Conservation (phyloP, 1,140 invertebrate species). For the Drosophila gunungcola region DNA sequence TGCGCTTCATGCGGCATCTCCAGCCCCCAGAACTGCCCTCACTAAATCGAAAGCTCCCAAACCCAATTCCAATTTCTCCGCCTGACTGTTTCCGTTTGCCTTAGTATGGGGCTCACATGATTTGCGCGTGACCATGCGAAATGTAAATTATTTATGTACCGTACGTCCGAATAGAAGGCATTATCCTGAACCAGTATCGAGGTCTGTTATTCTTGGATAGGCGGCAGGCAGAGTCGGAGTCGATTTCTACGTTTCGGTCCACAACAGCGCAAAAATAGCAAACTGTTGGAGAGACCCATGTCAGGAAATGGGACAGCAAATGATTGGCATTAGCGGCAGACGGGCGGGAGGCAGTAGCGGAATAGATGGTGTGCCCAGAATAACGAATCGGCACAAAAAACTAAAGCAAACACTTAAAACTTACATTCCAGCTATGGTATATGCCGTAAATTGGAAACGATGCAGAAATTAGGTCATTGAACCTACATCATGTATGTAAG, state of each 20-base stretch:
- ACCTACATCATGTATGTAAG: constrained; percentile 25
- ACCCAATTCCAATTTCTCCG: constrained; percentile 30
- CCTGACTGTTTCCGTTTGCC: constrained; percentile 8
- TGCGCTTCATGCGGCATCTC: constrained; percentile 67
- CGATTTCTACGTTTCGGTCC: constrained; percentile 28
- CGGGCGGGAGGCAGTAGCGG: neutral
- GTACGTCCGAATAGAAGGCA: constrained; percentile 46
- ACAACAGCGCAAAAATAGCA: constrained; percentile 48
- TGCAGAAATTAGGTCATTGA: constrained; percentile 34
- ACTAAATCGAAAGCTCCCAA: constrained; percentile 13
- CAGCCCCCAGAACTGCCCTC: neutral
- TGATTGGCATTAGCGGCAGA: constrained; percentile 67
- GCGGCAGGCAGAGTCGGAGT: constrained; percentile 14
- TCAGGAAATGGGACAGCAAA: constrained; percentile 54
- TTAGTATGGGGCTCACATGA: constrained; percentile 52
- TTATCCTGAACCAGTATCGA: constrained; percentile 51
- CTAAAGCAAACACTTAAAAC: constrained; percentile 37
- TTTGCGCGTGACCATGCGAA: constrained; percentile 82
- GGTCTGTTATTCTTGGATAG: constrained; percentile 23
- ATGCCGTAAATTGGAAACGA: constrained; percentile 26
- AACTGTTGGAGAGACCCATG: constrained; percentile 58
- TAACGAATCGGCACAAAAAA: constrained; percentile 33
- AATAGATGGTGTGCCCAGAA: constrained; percentile 53
- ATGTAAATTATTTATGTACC: constrained; percentile 79
- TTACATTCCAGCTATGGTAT: constrained; percentile 26